These are phyloP conservation scores for Orthosia gothica DNA, from an alignment of 2,888 invertebrate genomes.

Conservation along the genomic window DNA sequence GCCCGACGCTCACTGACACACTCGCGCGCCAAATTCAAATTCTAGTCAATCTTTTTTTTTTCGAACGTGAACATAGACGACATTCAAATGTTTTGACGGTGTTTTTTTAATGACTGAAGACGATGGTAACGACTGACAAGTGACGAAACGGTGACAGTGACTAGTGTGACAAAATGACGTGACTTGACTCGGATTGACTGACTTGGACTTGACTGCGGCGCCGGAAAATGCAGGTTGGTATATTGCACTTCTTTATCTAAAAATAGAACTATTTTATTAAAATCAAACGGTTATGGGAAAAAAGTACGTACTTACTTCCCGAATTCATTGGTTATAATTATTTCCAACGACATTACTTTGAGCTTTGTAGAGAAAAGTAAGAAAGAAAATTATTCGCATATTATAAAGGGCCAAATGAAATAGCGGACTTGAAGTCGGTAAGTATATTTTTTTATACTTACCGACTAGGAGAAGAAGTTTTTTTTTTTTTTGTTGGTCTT, in stretches of 20 bases:
- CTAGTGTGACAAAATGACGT: conserved; percentile 72
- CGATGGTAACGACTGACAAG: conserved; percentile 71
- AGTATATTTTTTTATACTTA: too few relatives aligned
- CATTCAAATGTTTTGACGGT: conserved; percentile 62
- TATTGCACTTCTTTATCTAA: conserved; percentile 28
- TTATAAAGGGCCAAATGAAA: too few relatives aligned
- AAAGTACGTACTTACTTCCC: too few relatives aligned
- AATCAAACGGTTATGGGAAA: neutral
- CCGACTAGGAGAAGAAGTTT: accelerated
- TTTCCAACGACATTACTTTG: neutral
- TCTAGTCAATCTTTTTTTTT: conserved; percentile 81
- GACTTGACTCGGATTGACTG: conserved; percentile 73
- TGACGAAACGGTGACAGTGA: conserved; percentile 71
- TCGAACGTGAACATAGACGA: conserved; percentile 56
- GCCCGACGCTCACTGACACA: conserved; percentile 78
- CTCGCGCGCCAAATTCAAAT: conserved; percentile 80
- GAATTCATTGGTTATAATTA: neutral
- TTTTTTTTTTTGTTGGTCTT: neutral
- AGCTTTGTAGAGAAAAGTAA: neutral
- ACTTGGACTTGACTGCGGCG: conserved; percentile 60
- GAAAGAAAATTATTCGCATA: neutral
- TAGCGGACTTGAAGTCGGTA: too few relatives aligned
- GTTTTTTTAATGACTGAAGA: conserved; percentile 72
- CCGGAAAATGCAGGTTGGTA: conserved; percentile 69
- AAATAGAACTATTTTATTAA: neutral